Conservation (phyloP, 2,797 vertebrate species). For the Molossus molossus region DNA sequence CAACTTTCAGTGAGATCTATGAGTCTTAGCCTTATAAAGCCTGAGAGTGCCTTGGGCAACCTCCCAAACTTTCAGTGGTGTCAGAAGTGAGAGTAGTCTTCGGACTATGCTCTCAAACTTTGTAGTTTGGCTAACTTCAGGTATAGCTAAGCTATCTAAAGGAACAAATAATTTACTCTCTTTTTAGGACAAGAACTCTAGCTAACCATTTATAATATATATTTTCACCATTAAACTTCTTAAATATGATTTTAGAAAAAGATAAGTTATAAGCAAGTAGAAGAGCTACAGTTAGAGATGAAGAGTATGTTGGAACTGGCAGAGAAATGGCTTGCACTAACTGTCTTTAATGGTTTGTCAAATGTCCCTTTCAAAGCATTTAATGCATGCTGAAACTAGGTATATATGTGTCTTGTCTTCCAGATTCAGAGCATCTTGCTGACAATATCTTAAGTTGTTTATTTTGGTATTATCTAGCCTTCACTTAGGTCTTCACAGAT, state of each 20-base stretch:
- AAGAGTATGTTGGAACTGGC: not conserved
- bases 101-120: not conserved
- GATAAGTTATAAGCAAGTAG: not conserved
- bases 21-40: constrained; percentile 26
- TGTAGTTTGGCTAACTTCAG: not conserved
- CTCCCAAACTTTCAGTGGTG: not conserved
- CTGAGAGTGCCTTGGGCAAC: not conserved
- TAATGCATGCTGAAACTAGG: not conserved
- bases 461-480: not conserved
- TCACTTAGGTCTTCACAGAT: not conserved
- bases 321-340: not conserved
- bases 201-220: not conserved
- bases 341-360: not conserved
- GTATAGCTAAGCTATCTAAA: not conserved
- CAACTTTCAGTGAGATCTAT: not conserved
- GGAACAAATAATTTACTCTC: not conserved
- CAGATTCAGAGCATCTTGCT: not conserved
- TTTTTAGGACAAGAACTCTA: not conserved
- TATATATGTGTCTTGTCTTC: not conserved
- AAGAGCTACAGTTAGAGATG: not conserved
- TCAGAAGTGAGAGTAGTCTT: not conserved
- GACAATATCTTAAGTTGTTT: not conserved
- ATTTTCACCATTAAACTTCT: not conserved
- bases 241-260: constrained; percentile 1
- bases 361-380: not conserved